Evolutionary conservation across 2,797 vertebrate species (phyloP).

Genomic region (Myiothlypis chrysogaster): DNA sequence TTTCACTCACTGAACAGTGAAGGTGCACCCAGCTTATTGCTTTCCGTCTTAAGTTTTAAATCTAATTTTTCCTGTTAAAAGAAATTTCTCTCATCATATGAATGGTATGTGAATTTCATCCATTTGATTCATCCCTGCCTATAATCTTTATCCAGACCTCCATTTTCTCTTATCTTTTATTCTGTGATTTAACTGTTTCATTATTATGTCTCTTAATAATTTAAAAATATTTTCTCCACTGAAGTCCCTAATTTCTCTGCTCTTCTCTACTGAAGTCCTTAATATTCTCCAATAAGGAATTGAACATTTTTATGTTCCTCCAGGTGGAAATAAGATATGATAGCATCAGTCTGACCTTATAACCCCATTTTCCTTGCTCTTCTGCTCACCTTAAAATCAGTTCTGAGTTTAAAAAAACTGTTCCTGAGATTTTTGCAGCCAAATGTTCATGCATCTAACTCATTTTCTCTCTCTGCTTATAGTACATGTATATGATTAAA

Average conservation of each 20-base stretch:
- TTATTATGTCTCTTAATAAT: not conserved
- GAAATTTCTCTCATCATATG: not conserved
- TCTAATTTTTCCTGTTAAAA: not conserved
- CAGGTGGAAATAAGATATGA: not conserved
- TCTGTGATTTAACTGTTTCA: not conserved
- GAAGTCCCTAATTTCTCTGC: not conserved
- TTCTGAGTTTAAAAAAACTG: not conserved
- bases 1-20: not conserved
- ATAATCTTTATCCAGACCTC: not conserved
- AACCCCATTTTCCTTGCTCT: not conserved
- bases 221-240: not conserved
- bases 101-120: not conserved
- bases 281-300: not conserved
- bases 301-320: not conserved
- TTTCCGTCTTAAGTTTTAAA: not conserved
- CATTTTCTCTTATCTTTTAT: not conserved
- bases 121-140: not conserved
- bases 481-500: not conserved
- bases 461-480: not conserved
- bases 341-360: not conserved
- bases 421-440: not conserved
- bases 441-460: not conserved
- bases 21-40: not conserved
- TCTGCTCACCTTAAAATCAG: not conserved
- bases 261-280: not conserved